These are phyloP conservation scores for Antheraea mylitta DNA, from an alignment of 1,140 invertebrate genomes.

Conservation along the genomic window DNA sequence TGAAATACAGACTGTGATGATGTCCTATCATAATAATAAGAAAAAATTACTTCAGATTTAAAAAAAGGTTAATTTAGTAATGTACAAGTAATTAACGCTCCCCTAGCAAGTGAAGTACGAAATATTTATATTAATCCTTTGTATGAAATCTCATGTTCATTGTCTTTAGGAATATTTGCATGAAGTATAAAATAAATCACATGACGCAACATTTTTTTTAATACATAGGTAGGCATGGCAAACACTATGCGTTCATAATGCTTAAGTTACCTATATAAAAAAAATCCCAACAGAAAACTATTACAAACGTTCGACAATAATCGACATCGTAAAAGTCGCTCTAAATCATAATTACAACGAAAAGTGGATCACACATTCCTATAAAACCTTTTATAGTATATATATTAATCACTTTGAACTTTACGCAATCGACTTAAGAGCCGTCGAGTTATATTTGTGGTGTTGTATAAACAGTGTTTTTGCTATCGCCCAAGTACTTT, in stretches of 20 bases:
- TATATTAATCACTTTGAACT: slow-evolving; percentile 21
- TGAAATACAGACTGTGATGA: no score
- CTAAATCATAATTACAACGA: slow-evolving; percentile 50
- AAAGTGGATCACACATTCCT: slow-evolving; percentile 23
- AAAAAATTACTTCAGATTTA: no score
- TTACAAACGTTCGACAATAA: slow-evolving; percentile 41
- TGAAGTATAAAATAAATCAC: neutral
- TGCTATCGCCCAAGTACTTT: neutral
- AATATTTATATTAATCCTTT: no score
- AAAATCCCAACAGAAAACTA: slow-evolving; percentile 33
- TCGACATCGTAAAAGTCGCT: slow-evolving; percentile 43
- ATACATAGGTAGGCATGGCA: neutral
- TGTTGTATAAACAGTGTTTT: neutral
- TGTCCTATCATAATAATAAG: no score
- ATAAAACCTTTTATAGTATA: slow-evolving; percentile 1
- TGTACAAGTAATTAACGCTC: no score
- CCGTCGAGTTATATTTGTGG: neutral
- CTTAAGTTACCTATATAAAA: neutral
- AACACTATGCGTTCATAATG: neutral
- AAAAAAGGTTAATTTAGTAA: no score
- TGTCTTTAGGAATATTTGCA: no score
- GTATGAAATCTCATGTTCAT: no score
- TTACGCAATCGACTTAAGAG: slow-evolving; percentile 17
- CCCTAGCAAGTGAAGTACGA: no score
- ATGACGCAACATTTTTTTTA: neutral